These are phyloP conservation scores for Pyxicephalus adspersus DNA, from an alignment of 2,113 vertebrate species.

Conservation along the genomic window DNA sequence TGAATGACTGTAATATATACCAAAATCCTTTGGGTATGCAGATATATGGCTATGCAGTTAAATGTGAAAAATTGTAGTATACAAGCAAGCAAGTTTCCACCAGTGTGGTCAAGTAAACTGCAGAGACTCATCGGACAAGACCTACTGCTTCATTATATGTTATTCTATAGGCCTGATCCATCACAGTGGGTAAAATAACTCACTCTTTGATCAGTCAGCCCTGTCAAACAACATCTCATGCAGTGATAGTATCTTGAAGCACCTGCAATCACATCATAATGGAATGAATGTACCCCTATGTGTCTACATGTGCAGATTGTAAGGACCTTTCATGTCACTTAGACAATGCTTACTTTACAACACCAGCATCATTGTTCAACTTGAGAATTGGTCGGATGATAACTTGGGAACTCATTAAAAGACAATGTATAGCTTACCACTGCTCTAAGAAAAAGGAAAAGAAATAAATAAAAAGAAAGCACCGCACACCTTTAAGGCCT, in stretches of 20 bases:
- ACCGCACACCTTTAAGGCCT: no score
- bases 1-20: no score
- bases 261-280: constrained; percentile 26
- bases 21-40: no score
- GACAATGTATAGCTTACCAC: no score
- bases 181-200: neutral
- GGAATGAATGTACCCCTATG: constrained; percentile 13
- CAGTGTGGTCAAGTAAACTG: neutral
- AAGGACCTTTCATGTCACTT: constrained; percentile 22
- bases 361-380: neutral
- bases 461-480: no score
- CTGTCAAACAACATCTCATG: constrained; percentile 1
- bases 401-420: no score
- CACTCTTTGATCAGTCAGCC: constrained; percentile 26
- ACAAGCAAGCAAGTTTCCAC: no score
- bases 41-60: no score
- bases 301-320: neutral
- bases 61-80: no score
- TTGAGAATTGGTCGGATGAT: neutral
- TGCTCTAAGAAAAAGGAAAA: no score
- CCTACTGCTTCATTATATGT: neutral
- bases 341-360: constrained; percentile 8
- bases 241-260: constrained; percentile 21
- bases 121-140: neutral
- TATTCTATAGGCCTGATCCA: constrained; percentile 6